Conservation (phyloP, 2,888 invertebrate genomes). For the Gortyna flavago region DNA sequence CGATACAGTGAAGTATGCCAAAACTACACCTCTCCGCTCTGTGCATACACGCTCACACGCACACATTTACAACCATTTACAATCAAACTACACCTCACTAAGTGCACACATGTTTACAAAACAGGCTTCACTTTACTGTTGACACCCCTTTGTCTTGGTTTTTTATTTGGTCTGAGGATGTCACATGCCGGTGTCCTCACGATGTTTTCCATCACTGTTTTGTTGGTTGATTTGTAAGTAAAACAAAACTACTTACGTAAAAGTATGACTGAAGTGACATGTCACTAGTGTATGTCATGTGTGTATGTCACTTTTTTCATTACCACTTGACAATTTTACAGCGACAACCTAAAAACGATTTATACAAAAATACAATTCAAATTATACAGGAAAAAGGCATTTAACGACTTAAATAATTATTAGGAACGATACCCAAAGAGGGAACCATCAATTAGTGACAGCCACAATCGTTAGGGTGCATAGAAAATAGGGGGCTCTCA, state of each 20-base stretch:
- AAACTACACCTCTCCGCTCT: no score
- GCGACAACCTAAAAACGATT: neutral
- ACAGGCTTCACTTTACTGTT: no score
- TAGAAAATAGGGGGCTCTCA: slow-evolving; percentile 57
- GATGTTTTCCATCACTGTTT: neutral
- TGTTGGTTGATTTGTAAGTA: neutral
- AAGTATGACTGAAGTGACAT: no score
- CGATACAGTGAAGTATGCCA: no score
- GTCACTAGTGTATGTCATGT: no score
- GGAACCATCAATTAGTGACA: slow-evolving; percentile 69
- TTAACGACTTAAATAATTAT: slow-evolving; percentile 65
- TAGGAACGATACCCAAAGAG: slow-evolving; percentile 52
- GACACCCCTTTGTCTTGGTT: no score
- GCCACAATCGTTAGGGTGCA: slow-evolving; percentile 69
- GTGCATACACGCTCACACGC: no score
- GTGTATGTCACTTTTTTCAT: neutral
- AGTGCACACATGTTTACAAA: no score
- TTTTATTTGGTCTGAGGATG: no score
- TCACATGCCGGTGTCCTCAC: neutral
- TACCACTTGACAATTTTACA: neutral
- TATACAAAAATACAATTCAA: slow-evolving; percentile 10
- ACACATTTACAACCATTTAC: no score
- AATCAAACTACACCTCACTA: no score
- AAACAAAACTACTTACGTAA: neutral
- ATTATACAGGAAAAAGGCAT: slow-evolving; percentile 42